A percentile compares a stretch with the other conserved stretches of the same genome.
phyloP scores from a whole-genome alignment of 92 coral and sea anemone genomes.

The Porites evermanni region DNA sequence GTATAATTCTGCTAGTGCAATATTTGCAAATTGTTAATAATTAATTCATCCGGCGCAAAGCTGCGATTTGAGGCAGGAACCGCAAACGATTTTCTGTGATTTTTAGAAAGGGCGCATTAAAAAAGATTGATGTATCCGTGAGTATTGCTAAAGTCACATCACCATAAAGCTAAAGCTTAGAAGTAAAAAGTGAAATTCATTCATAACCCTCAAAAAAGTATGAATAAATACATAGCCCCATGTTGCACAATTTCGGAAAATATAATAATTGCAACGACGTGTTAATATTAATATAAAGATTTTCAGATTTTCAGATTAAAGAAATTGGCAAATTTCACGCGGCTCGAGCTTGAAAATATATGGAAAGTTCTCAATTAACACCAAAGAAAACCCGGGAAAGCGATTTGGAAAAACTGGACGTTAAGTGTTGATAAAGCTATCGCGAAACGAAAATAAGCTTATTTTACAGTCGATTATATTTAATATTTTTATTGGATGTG shows the following conservation, averaged over 20 bases:
- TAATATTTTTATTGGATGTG: too few species aligned
- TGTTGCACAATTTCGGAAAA: not conserved
- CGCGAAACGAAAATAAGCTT: too few species aligned
- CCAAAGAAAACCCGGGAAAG: not conserved
- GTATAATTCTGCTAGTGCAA: not conserved
- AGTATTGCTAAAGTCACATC: not conserved
- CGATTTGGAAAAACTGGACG: not conserved
- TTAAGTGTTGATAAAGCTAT: too few species aligned
- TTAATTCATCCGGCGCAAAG: not conserved
- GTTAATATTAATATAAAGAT: constrained; percentile 3
- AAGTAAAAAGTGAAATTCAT: not conserved
- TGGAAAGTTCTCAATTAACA: not conserved
- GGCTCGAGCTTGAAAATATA: not conserved
- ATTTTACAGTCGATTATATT: too few species aligned
- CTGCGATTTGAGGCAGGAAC: constrained; percentile 17
- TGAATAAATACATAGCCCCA: not conserved
- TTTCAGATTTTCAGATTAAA: constrained; percentile 6
- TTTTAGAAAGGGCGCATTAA: not conserved
- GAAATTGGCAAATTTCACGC: not conserved
- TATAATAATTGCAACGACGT: not conserved
- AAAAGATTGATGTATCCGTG: too few species aligned
- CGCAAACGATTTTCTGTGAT: not conserved
- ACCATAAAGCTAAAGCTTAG: not conserved
- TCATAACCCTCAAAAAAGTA: not conserved
- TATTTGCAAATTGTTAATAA: constrained; percentile 15